phyloP scores from a whole-genome alignment of 30 jellyfish, hydroid and myxozoan genomes.

The Aurelia sp. region DNA sequence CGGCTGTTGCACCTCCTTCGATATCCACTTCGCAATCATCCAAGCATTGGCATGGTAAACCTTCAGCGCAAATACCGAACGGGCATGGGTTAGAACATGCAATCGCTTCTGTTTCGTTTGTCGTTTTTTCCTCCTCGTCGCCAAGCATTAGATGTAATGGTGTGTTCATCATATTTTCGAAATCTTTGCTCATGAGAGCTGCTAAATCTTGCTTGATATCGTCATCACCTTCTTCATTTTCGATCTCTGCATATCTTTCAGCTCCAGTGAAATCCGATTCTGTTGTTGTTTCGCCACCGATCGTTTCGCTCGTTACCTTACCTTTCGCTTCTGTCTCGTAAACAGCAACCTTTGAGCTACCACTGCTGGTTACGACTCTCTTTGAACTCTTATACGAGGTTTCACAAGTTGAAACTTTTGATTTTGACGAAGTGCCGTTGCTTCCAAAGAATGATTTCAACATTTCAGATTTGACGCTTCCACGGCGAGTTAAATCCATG shows the following conservation, averaged over 20 bases:
- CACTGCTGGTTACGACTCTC: conserved; percentile 55
- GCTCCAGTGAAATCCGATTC: conserved; percentile 57
- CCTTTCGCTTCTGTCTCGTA: conserved; percentile 62
- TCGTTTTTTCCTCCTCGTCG: conserved; percentile 24
- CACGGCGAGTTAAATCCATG: conserved; percentile 57
- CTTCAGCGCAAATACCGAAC: conserved; percentile 63
- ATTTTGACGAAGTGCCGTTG: conserved; percentile 20
- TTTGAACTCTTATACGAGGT: conserved; percentile 59
- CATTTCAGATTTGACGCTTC: conserved; percentile 65
- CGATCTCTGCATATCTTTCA: conserved; percentile 63
- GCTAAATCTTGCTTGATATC: conserved; percentile 13
- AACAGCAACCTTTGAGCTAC: conserved; percentile 67
- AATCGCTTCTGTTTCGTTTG: conserved; percentile 2
- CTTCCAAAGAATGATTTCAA: conserved; percentile 35
- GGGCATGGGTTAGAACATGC: conserved; percentile 11
- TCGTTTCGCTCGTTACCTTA: conserved; percentile 57
- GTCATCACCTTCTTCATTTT: conserved; percentile 42
- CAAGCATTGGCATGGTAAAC: conserved; percentile 36
- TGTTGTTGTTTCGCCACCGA: conserved; percentile 66
- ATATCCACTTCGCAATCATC: conserved; percentile 54
- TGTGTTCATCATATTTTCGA: conserved; percentile 34
- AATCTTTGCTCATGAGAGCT: conserved; percentile 29
- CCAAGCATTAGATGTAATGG: conserved; percentile 27
- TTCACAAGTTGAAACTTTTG: conserved; percentile 31
- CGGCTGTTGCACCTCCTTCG: conserved; percentile 17